Evolutionary conservation across 2,888 invertebrate genomes (phyloP).

Genomic region (Gisinianus flammeolus): DNA sequence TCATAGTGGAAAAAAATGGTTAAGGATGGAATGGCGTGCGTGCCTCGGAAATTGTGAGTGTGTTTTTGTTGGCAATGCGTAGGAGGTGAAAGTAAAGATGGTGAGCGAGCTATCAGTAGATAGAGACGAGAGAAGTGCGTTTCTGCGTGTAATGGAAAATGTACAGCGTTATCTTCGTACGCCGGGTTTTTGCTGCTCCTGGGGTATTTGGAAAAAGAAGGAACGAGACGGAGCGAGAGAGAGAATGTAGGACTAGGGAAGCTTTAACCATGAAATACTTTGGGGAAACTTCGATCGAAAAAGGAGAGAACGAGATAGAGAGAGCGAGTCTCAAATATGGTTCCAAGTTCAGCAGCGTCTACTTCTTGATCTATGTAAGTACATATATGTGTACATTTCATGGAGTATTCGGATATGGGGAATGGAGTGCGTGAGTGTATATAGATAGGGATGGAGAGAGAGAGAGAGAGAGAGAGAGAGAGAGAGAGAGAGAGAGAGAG

Average conservation of each 20-base stretch:
- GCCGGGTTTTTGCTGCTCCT: not conserved
- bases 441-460: too few relatives aligned
- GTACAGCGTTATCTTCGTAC: too few relatives aligned
- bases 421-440: not conserved
- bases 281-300: constrained; percentile 4
- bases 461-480: too few relatives aligned
- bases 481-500: too few relatives aligned
- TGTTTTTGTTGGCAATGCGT: too few relatives aligned
- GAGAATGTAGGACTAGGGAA: not conserved
- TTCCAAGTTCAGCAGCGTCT: constrained; percentile 21
- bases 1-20: too few relatives aligned
- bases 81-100: too few relatives aligned
- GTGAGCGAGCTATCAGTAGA: too few relatives aligned
- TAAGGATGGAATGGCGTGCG: too few relatives aligned
- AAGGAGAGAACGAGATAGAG: not conserved
- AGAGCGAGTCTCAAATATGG: constrained; percentile 14
- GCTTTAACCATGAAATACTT: not conserved
- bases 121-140: not conserved
- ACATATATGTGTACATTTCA: too few relatives aligned
- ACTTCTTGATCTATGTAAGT: too few relatives aligned
- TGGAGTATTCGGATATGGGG: not conserved
- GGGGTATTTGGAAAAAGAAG: not conserved
- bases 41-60: too few relatives aligned
- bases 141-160: not conserved
- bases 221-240: not conserved